Conservation (phyloP, 2,113 vertebrate genomes). For the Anolis carolinensis region DNA sequence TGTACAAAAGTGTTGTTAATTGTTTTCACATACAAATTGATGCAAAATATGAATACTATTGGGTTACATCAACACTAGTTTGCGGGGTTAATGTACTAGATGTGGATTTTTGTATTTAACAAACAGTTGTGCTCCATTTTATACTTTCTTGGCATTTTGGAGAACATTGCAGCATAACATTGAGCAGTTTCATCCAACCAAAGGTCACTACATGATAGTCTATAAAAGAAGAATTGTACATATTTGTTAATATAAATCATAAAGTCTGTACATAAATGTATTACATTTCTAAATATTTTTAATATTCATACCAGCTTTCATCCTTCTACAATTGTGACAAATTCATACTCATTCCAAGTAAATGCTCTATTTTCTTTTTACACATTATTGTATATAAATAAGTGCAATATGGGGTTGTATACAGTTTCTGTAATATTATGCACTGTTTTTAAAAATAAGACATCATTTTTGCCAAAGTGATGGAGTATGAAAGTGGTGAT, state of each 20-base stretch:
- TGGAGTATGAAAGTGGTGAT: constrained; percentile 80
- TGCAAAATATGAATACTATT: constrained; percentile 76
- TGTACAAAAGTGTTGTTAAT: constrained; percentile 72
- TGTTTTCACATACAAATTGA: constrained; percentile 75
- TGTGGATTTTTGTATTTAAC: constrained; percentile 76
- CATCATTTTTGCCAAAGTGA: constrained; percentile 92
- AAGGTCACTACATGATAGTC: constrained; percentile 73
- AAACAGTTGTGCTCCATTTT: constrained; percentile 72
- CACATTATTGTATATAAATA: constrained; percentile 88
- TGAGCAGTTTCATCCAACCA: constrained; percentile 73
- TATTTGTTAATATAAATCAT: constrained; percentile 77
- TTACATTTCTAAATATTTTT: constrained; percentile 84
- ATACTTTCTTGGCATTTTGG: constrained; percentile 67
- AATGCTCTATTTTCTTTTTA: constrained; percentile 72
- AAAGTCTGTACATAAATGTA: constrained; percentile 76
- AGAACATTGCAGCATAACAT: constrained; percentile 64
- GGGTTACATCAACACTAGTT: constrained; percentile 73
- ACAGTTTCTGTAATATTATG: constrained; percentile 90
- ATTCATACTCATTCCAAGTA: constrained; percentile 73
- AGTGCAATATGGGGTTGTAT: constrained; percentile 95
- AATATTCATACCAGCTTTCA: constrained; percentile 73
- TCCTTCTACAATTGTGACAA: constrained; percentile 74
- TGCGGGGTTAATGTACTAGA: constrained; percentile 67
- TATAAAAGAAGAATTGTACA: constrained; percentile 72
- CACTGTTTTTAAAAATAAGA: constrained; percentile 85